Base-by-base conservation (phyloP, 1,140 invertebrate genomes). In the Euglossa dilemma region DNA sequence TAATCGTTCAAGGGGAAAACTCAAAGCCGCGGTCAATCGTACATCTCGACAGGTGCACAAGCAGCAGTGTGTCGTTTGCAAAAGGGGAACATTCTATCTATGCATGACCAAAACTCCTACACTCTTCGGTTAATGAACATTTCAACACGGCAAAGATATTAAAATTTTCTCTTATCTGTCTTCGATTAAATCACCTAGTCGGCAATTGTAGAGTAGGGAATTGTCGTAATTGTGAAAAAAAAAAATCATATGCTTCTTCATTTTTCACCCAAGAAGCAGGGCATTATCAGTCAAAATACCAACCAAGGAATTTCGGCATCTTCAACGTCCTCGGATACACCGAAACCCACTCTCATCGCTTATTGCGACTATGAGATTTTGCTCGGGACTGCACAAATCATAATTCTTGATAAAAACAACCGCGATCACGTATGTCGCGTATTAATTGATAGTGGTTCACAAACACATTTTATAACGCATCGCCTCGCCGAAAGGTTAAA, bases 401-500 rank as follows among this genome's bases (percentile, higher is more conserved):
- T 9, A 8, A 72, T 56, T 43, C 6, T 59, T 2, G 72, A 74
- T 11, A 45, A 28, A 50, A 18, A 20, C 14, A 28, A 61, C 20
- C n/a, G 7, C 5, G 43, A 61, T 2, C 57, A 61, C 6, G 1
- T 3, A 2, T 74, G 57, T 20, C 72, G 72, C 28, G 72, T 61
- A 2, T 8, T 74, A 0, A 23, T 74, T 1, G 72, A 74, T 14
- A 25, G 56, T 1, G 72, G 72, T 9, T 61, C 72, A 0, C 72
- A 74, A 28, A 11, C 56, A 1, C 43, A 74, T 61, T 74, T 74
- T 47, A 61, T 74, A 2, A 61, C 72, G 9, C 12, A 74, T 8
- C 18, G 16, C 1, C n/a, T 74, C 14, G 72, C 57, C 0, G 16
- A 61, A 9, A 16, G 16, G 23, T 59, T 74, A 6, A 43, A 16